Base-by-base conservation (phyloP, 2,113 vertebrate species). In the Riparia riparia region DNA sequence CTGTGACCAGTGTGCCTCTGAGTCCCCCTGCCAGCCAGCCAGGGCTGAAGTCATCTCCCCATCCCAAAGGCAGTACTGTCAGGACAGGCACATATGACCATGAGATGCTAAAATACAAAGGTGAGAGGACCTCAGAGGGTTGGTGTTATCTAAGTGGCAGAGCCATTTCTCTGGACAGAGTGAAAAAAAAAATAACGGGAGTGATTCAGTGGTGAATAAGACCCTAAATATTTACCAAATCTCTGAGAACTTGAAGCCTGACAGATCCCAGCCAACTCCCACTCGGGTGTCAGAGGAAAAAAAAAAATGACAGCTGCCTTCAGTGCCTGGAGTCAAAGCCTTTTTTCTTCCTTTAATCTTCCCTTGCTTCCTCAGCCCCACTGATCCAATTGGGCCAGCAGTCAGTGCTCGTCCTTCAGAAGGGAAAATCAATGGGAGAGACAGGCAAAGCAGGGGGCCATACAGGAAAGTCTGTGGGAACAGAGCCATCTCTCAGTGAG, bases 181-280 rank as follows among this genome's bases (percentile, higher is more conserved):
- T 15, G 1, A 66, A 83, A 82, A 63, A 82, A 63, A 37, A 88
- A 82, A 77, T 34, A 88, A 57, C 0, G 0, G 14, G 50, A 85
- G 15, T 77, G 78, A 81, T 88, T 86, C 88, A 86, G 64, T 21
- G 16, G 34, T 94, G 93, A 96, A 92, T 95, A 85, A 96, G 72
- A 72, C 18, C 31, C 56, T 74, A 96, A 95, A 87, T 81, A 94
- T 95, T 96, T 93, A 94, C 51, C 22, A 65, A 78, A 72, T 7
- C 3, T 78, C 49, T 83, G 78, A 93, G 91, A 97, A 94, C 85
- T 77, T 6, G 2, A 68, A 86, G 79, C 76, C 82, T 95, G 76
- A 72, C 77, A 93, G 85, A 94, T 89, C 61, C 64, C 90, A 95
- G 85, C 60, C 90, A 94, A 82, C 72, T 81, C 71, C 57, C 1